Evolutionary conservation across 2,797 vertebrate genomes (phyloP), one percentile per base, ranked within the genome.

Genomic region (Ptychadena robeensis): DNA sequence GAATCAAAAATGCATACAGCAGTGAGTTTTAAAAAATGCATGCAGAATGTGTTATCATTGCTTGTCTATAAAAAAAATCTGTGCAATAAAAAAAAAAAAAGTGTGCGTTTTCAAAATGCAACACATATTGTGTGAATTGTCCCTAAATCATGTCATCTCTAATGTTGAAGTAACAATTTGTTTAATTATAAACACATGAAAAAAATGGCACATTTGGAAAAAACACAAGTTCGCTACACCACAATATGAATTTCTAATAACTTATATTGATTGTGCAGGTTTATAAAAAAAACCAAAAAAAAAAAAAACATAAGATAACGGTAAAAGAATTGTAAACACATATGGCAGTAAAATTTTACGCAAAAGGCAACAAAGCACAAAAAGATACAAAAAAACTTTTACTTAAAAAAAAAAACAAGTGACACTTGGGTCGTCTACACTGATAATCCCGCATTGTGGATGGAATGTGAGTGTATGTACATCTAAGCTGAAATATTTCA

Each of bases 181-280:
- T 48, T 48, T 48, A 48, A 48, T 35, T 35, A 48, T 4, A 10
- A 48, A 48, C 18, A 8, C 6, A 27, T 4, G 10, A 63, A 2
- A 25, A 35, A 59, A 34, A 25, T n/a, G 14, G 32, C 32, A 64
- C 30, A 4, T 10, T n/a, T 44, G 14, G 9, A 59, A 31, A 31
- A 32, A 6, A 57, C 0, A 2, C 53, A n/a, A 4, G 31, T 1
- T 22, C 18, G 22, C 18, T 15, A 22, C 18, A 53, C 44, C 22
- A 53, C 44, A 53, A 48, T 66, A 32, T 66, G 32, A 22, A 10
- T 65, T 65, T 9, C 14, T 6, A 53, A 6, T 18, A 73, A n/a
- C 6, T 32, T 18, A n/a, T 40, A 40, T n/a, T 77, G 37, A 77
- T 48, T 48, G 63, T 48, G 74, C 22, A 66, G 38, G 28, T 25